Percentiles rank a stretch among this genome's conserved stretches.
Evolutionary conservation across 2,797 vertebrate genomes (phyloP).

Genomic region (Pristis pectinata): DNA sequence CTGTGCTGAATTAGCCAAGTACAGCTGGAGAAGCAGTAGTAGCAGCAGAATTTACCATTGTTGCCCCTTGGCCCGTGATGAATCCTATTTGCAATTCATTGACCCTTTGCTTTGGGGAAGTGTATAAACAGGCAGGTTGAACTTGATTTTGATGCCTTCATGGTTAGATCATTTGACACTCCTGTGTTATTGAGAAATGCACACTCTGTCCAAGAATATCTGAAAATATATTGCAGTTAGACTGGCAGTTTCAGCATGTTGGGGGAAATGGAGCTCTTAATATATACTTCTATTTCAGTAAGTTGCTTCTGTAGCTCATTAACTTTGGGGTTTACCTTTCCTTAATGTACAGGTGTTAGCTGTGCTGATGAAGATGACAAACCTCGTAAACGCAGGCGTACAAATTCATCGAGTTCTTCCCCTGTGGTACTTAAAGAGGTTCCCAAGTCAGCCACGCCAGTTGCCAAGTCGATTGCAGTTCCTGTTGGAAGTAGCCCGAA

Average conservation of each 20-base stretch:
- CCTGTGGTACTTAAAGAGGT: conserved; percentile 91
- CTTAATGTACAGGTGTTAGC: conserved; percentile 72
- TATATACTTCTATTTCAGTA: neutral
- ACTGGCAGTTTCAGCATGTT: neutral
- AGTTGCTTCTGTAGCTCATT: neutral
- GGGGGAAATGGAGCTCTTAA: neutral
- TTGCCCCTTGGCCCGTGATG: neutral
- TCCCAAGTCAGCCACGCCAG: conserved; percentile 71
- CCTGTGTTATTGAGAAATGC: neutral
- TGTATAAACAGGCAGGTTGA: neutral
- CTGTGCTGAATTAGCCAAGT: neutral
- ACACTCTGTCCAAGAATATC: neutral
- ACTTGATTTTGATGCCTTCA: neutral
- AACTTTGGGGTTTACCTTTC: neutral
- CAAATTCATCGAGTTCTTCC: conserved; percentile 89
- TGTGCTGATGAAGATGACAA: conserved; percentile 98
- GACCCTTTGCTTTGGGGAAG: neutral
- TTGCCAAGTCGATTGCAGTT: conserved; percentile 82
- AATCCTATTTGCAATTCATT: neutral
- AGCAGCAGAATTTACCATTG: neutral
- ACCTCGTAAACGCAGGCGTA: conserved; percentile 89
- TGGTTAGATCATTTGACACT: neutral
- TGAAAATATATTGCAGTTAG: neutral
- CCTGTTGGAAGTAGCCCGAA: conserved; percentile 88
- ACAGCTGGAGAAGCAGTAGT: neutral